phyloP scores from a whole-genome alignment of 2,797 vertebrate species.

The Tauraco hartlaubi region DNA sequence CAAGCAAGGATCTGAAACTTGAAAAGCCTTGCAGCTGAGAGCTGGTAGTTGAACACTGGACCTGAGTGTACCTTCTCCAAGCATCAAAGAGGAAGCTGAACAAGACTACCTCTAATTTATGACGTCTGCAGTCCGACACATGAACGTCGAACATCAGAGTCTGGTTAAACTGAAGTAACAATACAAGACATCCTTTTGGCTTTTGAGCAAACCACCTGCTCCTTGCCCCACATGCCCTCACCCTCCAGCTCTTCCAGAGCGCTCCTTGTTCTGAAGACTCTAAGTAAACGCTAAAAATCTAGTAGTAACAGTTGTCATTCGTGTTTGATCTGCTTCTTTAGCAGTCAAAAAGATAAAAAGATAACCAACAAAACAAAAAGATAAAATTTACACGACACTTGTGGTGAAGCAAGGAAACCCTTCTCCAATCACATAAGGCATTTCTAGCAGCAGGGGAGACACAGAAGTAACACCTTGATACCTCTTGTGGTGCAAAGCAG shows the following conservation, averaged over 20 bases:
- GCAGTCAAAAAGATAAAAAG: not conserved
- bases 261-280: accelerated
- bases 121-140: not conserved
- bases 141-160: not conserved
- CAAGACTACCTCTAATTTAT: not conserved
- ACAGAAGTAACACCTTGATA: not conserved
- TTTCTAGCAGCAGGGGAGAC: not conserved
- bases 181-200: not conserved
- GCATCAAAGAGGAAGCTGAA: not conserved
- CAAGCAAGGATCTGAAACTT: not conserved
- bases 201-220: not conserved
- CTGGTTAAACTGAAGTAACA: not conserved
- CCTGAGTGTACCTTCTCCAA: not conserved
- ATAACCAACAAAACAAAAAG: too few species aligned
- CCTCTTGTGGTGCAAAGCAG: not conserved
- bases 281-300: not conserved
- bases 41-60: not conserved
- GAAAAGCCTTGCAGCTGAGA: not conserved
- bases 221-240: not conserved
- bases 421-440: not conserved
- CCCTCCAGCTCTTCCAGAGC: not conserved
- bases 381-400: not conserved
- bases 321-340: not conserved
- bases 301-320: not conserved
- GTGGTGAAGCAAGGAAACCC: not conserved